Evolutionary conservation across 1,140 invertebrate species (phyloP), one percentile per base, ranked within the genome.

Genomic region (Hylyphantes graminicola): DNA sequence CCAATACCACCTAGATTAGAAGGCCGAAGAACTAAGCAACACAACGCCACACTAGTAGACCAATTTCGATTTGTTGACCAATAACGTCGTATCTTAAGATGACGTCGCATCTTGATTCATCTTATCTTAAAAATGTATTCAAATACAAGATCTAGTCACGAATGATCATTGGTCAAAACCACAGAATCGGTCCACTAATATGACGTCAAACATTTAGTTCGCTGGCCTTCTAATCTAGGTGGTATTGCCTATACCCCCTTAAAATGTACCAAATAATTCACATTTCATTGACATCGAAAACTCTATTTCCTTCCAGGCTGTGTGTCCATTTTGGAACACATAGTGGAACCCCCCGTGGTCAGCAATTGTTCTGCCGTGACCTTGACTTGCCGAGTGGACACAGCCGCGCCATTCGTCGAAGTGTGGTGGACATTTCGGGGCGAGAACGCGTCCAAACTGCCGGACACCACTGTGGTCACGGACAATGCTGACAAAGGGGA

Each of bases 361-460:
- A 80, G 84, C 51, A 87, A 87, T 53, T 87, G 87, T 67, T 87
- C 84, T 51, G n/a, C 79, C 19, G 84, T 85, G 21, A 78, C 70
- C 0, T 75, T 87, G 65, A 80, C 77, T 17, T 87, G 87, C 64
- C 68, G 74, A 48, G 55, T 87, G n/a, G 80, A 87, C 54, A 68
- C 65, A 4, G 53, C 54, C 17, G 68, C 68, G 7, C 54, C 76
- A 4, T 70, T 61, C 57, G 86, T 87, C 9, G 85, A 86, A 12
- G 87, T 87, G 8, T 87, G 82, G 77, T 87, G 87, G 87, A 87
- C 87, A 59, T 87, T 87, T 82, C 81, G 83, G 13, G 87, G 87
- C 54, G 87, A 87, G 67, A 87, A 87, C 75, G 87, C 87, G 13
- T 84, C 84, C 9, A 87, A 87, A 54, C 77, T 87, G 6, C 87